phyloP scores from a whole-genome alignment of 2,888 invertebrate genomes.

The Ceriagrion tenellum region DNA sequence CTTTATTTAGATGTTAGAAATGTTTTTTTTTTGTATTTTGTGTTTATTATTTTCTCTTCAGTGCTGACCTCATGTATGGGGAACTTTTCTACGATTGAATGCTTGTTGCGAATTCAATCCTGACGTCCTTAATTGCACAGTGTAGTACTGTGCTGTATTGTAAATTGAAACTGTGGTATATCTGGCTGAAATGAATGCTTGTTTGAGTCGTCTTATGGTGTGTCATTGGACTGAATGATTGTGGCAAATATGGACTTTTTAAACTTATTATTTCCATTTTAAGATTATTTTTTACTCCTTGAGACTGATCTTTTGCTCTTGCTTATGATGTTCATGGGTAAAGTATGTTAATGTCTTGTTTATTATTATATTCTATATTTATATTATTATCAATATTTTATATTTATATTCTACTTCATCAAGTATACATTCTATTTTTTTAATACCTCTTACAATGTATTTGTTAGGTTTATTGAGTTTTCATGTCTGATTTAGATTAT shows the following conservation, averaged over 20 bases:
- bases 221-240: background rate
- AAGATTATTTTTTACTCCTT: background rate
- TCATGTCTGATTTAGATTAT: too few relatives aligned
- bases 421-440: background rate
- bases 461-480: background rate
- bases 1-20: background rate
- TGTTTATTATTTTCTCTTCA: background rate
- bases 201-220: background rate
- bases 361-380: too few relatives aligned
- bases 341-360: background rate
- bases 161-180: background rate
- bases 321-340: background rate
- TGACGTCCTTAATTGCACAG: background rate
- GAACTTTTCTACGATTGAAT: background rate
- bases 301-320: constrained; percentile 29
- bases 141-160: background rate
- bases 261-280: background rate
- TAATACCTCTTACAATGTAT: background rate
- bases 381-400: too few relatives aligned
- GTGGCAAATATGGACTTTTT: background rate
- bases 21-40: background rate
- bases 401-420: too few relatives aligned
- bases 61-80: background rate
- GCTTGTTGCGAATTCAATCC: background rate
- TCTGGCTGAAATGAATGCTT: background rate